Evolutionary conservation across 1,140 invertebrate species (phyloP), one percentile per base, ranked within the genome.

Genomic region (Atta cephalotes): DNA sequence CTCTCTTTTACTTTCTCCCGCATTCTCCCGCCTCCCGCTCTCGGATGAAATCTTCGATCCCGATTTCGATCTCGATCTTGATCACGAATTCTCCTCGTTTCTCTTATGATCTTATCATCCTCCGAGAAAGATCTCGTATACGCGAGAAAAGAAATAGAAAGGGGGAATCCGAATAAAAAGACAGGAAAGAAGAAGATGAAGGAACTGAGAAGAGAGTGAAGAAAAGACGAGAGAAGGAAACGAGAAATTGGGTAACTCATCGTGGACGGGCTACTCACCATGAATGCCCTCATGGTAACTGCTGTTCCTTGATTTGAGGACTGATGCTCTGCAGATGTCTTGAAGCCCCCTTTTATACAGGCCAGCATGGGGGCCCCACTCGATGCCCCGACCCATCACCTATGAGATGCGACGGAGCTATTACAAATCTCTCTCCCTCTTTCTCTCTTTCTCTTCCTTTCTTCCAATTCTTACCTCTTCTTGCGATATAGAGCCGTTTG

Each of bases 251-350:
- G n/a, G 53, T 76, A 18, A 74, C 74, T 76, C 51, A 21, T n/a
- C 28, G 56, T 45, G 91, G 91, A 92, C 90, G 88, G 91, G 88
- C 87, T 92, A 95, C 95, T 95, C 93, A 95, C 95, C 95, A 95
- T 92, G 94, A 95, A 95, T 95, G 94, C 95, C 94, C 95, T 95
- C 95, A 95, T 95, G 94, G 93, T 95, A 95, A 92, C 93, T 95
- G 93, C 94, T 93, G 93, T 95, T 94, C 92, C 93, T 95, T 94
- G 94, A 95, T 95, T 95, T 94, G 94, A 95, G 95, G 94, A 95
- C 95, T 95, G 95, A 95, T 95, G 95, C 94, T 95, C 91, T 88
- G 91, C 92, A 91, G 91, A 93, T 94, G 94, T 94, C 92, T 92
- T 91, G 94, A 87, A 91, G 91, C 91, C 94, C 91, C 93, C 94